Evolutionary conservation across 2,888 invertebrate genomes (phyloP), one percentile per base, ranked within the genome.

Genomic region (Drosophila ustulata): DNA sequence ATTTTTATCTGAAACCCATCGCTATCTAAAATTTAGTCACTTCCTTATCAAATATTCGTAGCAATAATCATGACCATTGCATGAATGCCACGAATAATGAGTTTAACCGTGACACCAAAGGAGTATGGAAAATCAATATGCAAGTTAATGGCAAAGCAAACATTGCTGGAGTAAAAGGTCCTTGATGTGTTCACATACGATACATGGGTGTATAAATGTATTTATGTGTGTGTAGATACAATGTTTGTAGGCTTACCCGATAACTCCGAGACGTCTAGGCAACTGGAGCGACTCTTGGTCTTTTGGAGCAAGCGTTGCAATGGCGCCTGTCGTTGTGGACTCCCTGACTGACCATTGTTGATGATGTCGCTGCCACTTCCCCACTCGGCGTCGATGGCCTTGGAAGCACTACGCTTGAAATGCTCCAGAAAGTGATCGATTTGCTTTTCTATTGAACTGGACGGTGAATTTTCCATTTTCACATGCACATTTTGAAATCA

Each of bases 401-500:
- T 95, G 62, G 96, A 96, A 82, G 96, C 96, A 93, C 96, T 96
- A 78, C 95, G 94, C 91, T 96, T 96, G 91, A 96, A 96, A 91
- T 96, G 96, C 93, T 96, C 96, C 92, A 96, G 93, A 93, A 96
- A 96, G 93, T 95, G 95, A 94, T 96, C 96, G 93, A 96, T 96
- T 93, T 96, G 96, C 89, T 95, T 96, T 93, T 96, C 96, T 92
- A 96, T 95, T 83, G 94, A 96, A 79, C 95, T 94, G 58, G 91
- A 90, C 85, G 95, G 95, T 78, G 95, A 95, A 85, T 79, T 91
- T 78, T 92, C 92, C 92, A 92, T 92, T 55, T 64, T 79, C 41
- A 74, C 41, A 50, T 26, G 30, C 26, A 61, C 75, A 78, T 74
- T 37, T 51, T 23, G 56, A n/a, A 56, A 55, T 9, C 53, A 67